Evolutionary conservation across 2,113 vertebrate genomes (phyloP), one percentile per base, ranked within the genome.

Genomic region (Montifringilla adamsi): DNA sequence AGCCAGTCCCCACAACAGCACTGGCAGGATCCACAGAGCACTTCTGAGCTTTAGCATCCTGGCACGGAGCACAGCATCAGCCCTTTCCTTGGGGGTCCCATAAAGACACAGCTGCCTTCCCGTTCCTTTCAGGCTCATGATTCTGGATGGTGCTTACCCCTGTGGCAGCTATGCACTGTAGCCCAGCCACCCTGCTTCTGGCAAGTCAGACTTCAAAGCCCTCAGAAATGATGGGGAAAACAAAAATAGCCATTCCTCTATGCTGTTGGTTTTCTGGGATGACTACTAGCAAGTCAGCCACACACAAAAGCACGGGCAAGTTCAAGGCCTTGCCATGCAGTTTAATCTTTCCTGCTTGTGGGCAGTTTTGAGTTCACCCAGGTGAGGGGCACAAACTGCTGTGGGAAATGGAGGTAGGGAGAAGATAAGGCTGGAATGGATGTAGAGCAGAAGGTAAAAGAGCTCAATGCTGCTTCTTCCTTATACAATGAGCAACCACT

Each of bases 401-500:
- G 7, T n/a, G 58, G 44, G 49, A 68, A 75, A 46, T 8, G 28
- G 52, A 58, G 67, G 47, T 4, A 59, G 43, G n/a, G 59, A 81
- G 53, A 60, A 33, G 11, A 28, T 46, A 43, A 87, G 60, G 6
- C 20, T 64, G 46, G 23, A 11, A n/a, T 35, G 74, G 35, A 47
- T 44, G 28, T 21, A 60, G 41, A 60, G 18, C 4, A 15, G 27
- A 60, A 91, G 7, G 63, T 35, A 72, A 27, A 74, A 87, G 27
- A 41, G 10, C 46, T 64, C 44, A 63, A 9, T 1, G 1, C 23
- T 69, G 31, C 33, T 77, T 27, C 31, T 82, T 69, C 50, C 21
- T 31, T 43, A 6, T 31, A 13, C 0, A 1, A 4, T 22, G 22
- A 26, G 30, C 49, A 52, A 6, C 18, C 6, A 1, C 28, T 49